Evolutionary conservation across 2,797 vertebrate species (phyloP), one percentile per base, ranked within the genome.

Genomic region (Vultur gryphus): DNA sequence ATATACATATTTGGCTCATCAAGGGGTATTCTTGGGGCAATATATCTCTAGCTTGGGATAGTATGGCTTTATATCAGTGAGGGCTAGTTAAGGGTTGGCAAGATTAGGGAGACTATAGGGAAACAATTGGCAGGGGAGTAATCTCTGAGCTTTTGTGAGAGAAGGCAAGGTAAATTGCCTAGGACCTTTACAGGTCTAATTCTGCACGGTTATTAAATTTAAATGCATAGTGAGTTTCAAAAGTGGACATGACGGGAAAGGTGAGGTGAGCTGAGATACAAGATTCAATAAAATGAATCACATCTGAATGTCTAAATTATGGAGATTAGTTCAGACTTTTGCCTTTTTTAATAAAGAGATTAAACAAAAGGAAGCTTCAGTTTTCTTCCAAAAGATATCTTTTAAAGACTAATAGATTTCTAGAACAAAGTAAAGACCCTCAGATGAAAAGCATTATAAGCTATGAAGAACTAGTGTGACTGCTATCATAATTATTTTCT

Each of bases 201-300:
- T 94, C 55, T 94, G 13, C 19, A 72, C 31, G 13, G 20, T 89
- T 91, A 92, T 95, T 84, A 71, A 90, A 84, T 79, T 90, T 69
- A 88, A 90, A 93, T 57, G 13, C 46, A 61, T 31, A 71, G 14
- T 71, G 76, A 81, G 16, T 87, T 95, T 93, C 49, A n/a, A 65
- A 94, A 93, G 43, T 72, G 49, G 49, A 86, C 59, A 71, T 91
- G 82, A 84, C 87, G 92, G 66, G n/a, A 76, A 90, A 93, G 77
- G 73, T 89, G 83, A 95, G 7, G 24, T 76, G 57, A 88, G 16
- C 26, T 58, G 44, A 90, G 49, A 57, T 65, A 65, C 4, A 61
- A 78, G 29, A 95, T 58, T 85, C 89, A 95, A 85, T 89, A 79
- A 84, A 89, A 87, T 70, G 80, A 96, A 94, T 67, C 33, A 62